Percentiles rank a stretch among this genome's conserved stretches.
phyloP scores from a whole-genome alignment of 2,113 vertebrate species.

The Carassius gibelio region DNA sequence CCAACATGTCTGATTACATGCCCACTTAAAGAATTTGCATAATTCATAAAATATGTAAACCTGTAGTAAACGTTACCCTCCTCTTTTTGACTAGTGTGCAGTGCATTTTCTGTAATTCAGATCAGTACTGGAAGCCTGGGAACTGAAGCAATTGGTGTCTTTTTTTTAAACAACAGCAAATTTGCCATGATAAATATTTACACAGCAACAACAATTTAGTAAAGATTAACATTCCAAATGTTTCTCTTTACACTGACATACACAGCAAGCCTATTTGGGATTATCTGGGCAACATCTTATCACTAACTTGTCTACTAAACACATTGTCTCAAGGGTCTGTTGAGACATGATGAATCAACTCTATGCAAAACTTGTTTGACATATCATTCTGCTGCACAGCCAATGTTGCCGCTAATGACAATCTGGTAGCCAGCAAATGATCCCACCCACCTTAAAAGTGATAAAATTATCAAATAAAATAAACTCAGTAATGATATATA shows the following conservation, averaged over 20 bases:
- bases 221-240: slow-evolving; percentile 62
- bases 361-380: slow-evolving; percentile 68
- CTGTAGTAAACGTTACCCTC: background rate
- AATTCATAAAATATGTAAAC: background rate
- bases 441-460: slow-evolving; percentile 59
- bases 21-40: background rate
- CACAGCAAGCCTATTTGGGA: slow-evolving; percentile 70
- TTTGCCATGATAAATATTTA: slow-evolving; percentile 79
- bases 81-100: background rate
- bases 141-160: slow-evolving; percentile 40
- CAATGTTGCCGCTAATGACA: slow-evolving; percentile 59
- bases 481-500: too few relatives aligned
- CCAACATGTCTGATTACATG: background rate
- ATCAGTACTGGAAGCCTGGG: slow-evolving; percentile 51
- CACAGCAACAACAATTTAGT: slow-evolving; percentile 63
- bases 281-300: slow-evolving; percentile 72
- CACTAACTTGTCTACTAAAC: slow-evolving; percentile 66
- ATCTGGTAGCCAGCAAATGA: slow-evolving; percentile 64
- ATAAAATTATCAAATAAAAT: too few relatives aligned
- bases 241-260: slow-evolving; percentile 44
- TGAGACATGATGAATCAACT: slow-evolving; percentile 63
- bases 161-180: slow-evolving; percentile 63
- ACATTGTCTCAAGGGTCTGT: slow-evolving; percentile 66
- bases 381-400: slow-evolving; percentile 53
- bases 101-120: background rate